These are phyloP conservation scores for Drosophila nasuta DNA, from an alignment of 1,140 invertebrate genomes.

Conservation along the genomic window DNA sequence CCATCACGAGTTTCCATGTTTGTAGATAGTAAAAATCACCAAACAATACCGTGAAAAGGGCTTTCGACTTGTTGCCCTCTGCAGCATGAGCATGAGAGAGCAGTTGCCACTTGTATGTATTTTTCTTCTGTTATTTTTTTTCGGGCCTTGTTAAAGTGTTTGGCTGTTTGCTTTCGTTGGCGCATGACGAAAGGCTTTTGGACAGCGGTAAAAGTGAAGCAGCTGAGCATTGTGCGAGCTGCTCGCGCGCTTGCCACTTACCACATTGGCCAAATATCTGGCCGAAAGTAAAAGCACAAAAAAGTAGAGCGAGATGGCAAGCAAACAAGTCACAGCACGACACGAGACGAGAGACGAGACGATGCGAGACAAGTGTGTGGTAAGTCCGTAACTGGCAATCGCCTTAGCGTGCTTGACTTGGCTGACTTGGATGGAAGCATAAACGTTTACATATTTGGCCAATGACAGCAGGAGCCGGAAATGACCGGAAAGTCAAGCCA, in stretches of 20 bases:
- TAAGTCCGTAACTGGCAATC: constrained; percentile 17
- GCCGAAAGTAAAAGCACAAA: constrained; percentile 73
- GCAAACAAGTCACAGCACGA: constrained; percentile 41
- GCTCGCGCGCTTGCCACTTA: constrained; percentile 18
- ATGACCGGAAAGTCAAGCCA: constrained; percentile 8
- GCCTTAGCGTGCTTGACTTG: background rate
- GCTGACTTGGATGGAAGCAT: too few relatives aligned
- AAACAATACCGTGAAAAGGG: constrained; percentile 1
- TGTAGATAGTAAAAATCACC: too few relatives aligned
- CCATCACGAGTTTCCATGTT: too few relatives aligned
- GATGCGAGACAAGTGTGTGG: too few relatives aligned
- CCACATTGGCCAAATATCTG: constrained; percentile 32
- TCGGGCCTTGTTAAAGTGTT: constrained; percentile 17
- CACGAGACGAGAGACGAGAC: too few relatives aligned
- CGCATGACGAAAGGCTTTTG: constrained; percentile 32
- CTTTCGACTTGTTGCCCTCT: constrained; percentile 5
- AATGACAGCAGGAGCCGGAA: constrained; percentile 46
- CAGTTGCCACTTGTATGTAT: background rate
- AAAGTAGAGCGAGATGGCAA: constrained; percentile 13
- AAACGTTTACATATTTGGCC: constrained; percentile 11
- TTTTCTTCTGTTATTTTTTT: background rate
- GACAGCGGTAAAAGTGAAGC: constrained; percentile 40
- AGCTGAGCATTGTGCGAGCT: constrained; percentile 11
- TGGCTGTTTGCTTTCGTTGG: constrained; percentile 20
- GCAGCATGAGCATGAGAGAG: background rate